Evolutionary conservation across 2,888 invertebrate genomes (phyloP).

Genomic region (Morpho deidamia): DNA sequence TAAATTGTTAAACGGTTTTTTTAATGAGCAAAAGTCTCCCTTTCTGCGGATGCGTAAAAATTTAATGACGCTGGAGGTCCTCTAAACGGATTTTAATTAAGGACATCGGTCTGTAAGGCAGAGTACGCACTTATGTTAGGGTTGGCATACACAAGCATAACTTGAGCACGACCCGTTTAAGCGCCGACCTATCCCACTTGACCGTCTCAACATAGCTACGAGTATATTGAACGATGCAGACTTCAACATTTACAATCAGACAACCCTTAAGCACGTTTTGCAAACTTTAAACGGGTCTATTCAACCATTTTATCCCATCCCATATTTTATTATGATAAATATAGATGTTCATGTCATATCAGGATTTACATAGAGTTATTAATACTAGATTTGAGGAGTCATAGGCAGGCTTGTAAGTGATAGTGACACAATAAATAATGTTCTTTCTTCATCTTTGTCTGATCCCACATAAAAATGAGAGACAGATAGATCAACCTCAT

Average conservation of each 20-base stretch:
- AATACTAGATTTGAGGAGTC: too few relatives aligned
- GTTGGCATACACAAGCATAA: conserved; percentile 28
- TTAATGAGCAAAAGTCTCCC: neutral
- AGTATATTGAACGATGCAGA: neutral
- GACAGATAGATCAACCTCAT: too few relatives aligned
- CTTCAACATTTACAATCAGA: neutral
- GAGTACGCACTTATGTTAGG: conserved; percentile 6
- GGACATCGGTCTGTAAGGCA: conserved; percentile 1
- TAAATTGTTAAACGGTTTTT: too few relatives aligned
- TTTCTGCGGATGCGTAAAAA: neutral
- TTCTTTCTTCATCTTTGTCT: too few relatives aligned
- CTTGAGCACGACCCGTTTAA: conserved; percentile 17
- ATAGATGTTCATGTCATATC: too few relatives aligned
- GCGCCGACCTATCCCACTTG: conserved; percentile 10
- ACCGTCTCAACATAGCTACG: neutral
- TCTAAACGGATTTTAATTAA: neutral
- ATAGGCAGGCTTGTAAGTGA: too few relatives aligned
- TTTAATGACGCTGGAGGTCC: neutral
- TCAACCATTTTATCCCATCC: too few relatives aligned
- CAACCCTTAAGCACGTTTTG: neutral
- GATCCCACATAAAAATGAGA: too few relatives aligned
- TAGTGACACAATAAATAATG: too few relatives aligned
- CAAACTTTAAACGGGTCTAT: too few relatives aligned
- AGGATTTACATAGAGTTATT: too few relatives aligned
- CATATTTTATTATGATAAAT: too few relatives aligned